Percentiles rank a stretch among this genome's conserved stretches.
These are phyloP conservation scores for Rhabdophis nuchalis DNA, from an alignment of 2,797 vertebrate genomes.

Conservation along the genomic window DNA sequence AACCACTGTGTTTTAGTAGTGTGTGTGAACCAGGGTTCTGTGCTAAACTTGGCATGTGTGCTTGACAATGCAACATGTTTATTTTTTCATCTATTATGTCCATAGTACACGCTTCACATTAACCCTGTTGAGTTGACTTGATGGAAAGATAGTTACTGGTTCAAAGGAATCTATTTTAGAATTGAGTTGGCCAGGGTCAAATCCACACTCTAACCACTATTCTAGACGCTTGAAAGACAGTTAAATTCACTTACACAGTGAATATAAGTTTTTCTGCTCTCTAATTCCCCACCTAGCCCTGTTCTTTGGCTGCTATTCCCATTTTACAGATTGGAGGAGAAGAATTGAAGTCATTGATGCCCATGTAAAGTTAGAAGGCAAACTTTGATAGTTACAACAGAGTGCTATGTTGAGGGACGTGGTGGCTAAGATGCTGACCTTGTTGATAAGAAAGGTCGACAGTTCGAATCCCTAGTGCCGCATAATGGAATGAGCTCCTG, in stretches of 20 bases:
- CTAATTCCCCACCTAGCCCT: background rate
- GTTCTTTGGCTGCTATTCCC: background rate
- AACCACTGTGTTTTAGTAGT: background rate
- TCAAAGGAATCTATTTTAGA: background rate
- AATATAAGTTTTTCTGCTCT: background rate
- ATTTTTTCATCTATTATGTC: background rate
- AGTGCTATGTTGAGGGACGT: background rate
- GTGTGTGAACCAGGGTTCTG: background rate
- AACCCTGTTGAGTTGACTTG: background rate
- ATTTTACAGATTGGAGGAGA: background rate
- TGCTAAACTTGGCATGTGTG: background rate
- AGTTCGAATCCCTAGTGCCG: no score
- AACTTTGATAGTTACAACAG: background rate
- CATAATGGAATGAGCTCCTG: no score
- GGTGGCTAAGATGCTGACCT: no score
- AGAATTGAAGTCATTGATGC: background rate
- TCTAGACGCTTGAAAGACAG: background rate
- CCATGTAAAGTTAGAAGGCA: background rate
- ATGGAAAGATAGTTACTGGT: background rate
- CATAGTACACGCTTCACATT: background rate
- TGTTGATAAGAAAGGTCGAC: no score
- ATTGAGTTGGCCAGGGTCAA: background rate
- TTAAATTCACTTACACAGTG: no score
- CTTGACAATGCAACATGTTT: background rate
- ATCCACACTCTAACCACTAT: background rate